Evolutionary conservation across 2,888 invertebrate genomes (phyloP), one percentile per base, ranked within the genome.

Genomic region (Lomographa bimaculata): DNA sequence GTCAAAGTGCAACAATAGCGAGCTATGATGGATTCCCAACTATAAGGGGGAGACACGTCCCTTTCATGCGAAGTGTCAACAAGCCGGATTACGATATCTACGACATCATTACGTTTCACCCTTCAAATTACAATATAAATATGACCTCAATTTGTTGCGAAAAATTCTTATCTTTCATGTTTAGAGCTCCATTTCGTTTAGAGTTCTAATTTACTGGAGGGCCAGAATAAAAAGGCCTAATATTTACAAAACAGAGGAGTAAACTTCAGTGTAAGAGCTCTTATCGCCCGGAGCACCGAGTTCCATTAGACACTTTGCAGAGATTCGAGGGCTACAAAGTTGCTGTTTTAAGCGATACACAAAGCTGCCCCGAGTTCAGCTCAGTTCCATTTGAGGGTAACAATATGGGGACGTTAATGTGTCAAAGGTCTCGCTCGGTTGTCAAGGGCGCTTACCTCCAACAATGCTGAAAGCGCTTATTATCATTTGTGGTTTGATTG

Each of bases 271-370:
- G 74, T 64, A 69, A 82, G 80, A 79, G 77, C 81, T 73, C 78
- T 82, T 77, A 71, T 74, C 72, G 73, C 77, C 69, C 65, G 57
- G 60, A 65, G 76, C 78, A 64, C 61, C 64, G 71, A 61, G 77
- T 70, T 75, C 76, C 81, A 80, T 84, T 83, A 82, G 75, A 78
- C 80, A 82, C 86, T 84, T 82, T 69, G 76, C 71, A 67, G 63
- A 71, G 74, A 76, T 80, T 83, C 62, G 73, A 82, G 80, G 72
- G 76, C 71, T 68, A 57, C 65, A 59, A 62, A 62, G 71, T 68
- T 69, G 70, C 69, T 60, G 60, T 67, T 64, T 59, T 56, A 57
- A 67, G 71, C 72, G 72, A 64, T 66, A 64, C 65, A 61, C 54
- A 51, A 52, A 60, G 73, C 65, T 60, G 67, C 57, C 48, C 50